Evolutionary conservation across 2,888 invertebrate genomes (phyloP), one percentile per base, ranked within the genome.

Genomic region (Ophion ellenae): DNA sequence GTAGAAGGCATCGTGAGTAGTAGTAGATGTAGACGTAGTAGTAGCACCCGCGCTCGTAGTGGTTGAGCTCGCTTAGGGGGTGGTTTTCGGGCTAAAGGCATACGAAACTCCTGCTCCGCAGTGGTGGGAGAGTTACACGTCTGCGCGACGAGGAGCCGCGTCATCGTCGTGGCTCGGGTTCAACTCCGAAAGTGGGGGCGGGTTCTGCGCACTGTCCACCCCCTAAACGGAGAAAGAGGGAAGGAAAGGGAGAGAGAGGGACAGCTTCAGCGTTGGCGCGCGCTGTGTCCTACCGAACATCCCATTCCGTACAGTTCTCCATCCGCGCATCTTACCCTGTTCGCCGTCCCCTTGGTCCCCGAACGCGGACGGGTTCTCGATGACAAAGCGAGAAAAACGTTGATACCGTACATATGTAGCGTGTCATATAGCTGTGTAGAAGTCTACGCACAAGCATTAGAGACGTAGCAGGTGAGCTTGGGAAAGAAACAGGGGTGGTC

Each of bases 191-290:
- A 90, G 93, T 93, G 93, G 93, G 86, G 94, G 94, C 93, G 94
- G 94, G 93, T 92, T 90, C 93, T 93, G 92, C 92, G 92, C 93
- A 92, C 92, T 93, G 93, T 93, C 93, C 93, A 93, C 93, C 93
- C 93, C 93, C 92, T 89, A 88, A 87, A 84, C 83, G 79, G 47
- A 59, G 73, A 82, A 63, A 81, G 70, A 59, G 74, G 28, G 70
- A 71, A 45, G 73, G 81, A 80, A 47, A 74, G 82, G 71, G 67
- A 73, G 61, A 71, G 61, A 71, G 73, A 63, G 79, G 40, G 67
- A 74, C 61, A 82, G 73, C 69, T 78, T 76, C 67, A 57, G 75
- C 78, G 88, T 87, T 89, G 85, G 87, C 80, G 87, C 83, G 86
- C 87, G 87, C 17, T 53, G 86, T 87, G 87, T 88, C 88, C 90